Evolutionary conservation across 2,888 invertebrate genomes (phyloP).

Genomic region (Zeuzera pyrina): DNA sequence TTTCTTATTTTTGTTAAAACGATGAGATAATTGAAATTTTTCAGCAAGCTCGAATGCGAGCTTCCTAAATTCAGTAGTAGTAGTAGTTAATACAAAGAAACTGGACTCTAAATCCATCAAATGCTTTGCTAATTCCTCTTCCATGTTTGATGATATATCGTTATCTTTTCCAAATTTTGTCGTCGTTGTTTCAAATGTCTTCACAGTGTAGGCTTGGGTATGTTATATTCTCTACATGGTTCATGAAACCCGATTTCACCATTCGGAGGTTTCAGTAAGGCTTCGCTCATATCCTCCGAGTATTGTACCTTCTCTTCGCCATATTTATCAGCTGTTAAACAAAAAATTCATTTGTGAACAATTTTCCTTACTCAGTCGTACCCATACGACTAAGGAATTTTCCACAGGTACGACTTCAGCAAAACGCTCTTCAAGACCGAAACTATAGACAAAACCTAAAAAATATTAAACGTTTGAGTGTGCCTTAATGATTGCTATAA

Average conservation of each 20-base stretch:
- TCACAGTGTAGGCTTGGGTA: conserved; percentile 12
- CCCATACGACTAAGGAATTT: too few relatives aligned
- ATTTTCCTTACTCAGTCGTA: too few relatives aligned
- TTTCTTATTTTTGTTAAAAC: conserved; percentile 12
- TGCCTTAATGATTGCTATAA: too few relatives aligned
- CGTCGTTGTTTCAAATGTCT: conserved; percentile 9
- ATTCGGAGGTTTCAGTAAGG: too few relatives aligned
- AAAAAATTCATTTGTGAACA: too few relatives aligned
- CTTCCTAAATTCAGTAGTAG: conserved; percentile 9
- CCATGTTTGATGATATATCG: conserved; percentile 12
- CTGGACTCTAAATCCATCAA: conserved; percentile 11
- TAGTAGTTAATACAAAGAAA: conserved; percentile 11
- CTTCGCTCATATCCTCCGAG: too few relatives aligned
- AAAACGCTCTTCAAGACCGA: too few relatives aligned
- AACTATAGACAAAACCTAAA: too few relatives aligned
- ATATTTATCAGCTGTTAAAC: too few relatives aligned
- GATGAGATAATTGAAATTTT: conserved; percentile 10
- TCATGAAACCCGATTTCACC: conserved; percentile 10
- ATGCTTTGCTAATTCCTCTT: conserved; percentile 12
- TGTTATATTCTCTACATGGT: conserved; percentile 10
- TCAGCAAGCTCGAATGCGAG: conserved; percentile 10
- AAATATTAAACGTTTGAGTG: too few relatives aligned
- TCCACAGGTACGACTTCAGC: too few relatives aligned
- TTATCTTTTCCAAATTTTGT: conserved; percentile 11
- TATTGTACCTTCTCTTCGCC: too few relatives aligned